Evolutionary conservation across 2,797 vertebrate species (phyloP).

Genomic region (Pangasius mekongensis): DNA sequence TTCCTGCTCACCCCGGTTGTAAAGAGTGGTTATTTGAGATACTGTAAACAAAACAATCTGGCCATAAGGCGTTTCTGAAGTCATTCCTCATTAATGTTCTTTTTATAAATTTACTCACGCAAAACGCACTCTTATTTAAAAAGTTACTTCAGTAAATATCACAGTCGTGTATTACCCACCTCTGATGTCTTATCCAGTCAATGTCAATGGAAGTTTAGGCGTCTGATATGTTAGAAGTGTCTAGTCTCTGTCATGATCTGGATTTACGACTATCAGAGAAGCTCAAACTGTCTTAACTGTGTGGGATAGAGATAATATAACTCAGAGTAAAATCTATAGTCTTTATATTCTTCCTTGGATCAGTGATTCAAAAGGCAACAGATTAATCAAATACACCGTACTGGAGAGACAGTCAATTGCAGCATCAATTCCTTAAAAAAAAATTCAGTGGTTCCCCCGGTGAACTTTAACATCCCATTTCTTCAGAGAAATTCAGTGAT

Average conservation of each 20-base stretch:
- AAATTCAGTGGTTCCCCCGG: not conserved
- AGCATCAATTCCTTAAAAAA: not conserved
- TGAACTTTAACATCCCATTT: too few relatives aligned
- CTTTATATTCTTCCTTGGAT: not conserved
- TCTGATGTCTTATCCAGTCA: not conserved
- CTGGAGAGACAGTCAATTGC: not conserved
- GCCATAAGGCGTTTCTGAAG: too few relatives aligned
- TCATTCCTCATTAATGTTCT: too few relatives aligned
- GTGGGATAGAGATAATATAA: not conserved
- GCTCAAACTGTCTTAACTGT: too few relatives aligned
- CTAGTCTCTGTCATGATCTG: not conserved
- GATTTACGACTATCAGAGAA: not conserved
- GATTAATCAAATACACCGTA: not conserved
- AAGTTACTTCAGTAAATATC: not conserved
- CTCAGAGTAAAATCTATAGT: not conserved
- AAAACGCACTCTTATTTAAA: not conserved
- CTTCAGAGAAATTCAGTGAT: not conserved
- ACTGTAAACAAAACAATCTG: not conserved
- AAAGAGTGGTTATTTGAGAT: not conserved
- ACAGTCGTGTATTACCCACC: not conserved
- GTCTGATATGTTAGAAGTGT: not conserved
- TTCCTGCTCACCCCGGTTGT: not conserved
- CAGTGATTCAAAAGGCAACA: not conserved
- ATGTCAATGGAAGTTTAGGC: not conserved
- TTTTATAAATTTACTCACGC: not conserved